These are phyloP conservation scores for Zingel zingel DNA, from an alignment of 2,113 vertebrate species.

Conservation along the genomic window DNA sequence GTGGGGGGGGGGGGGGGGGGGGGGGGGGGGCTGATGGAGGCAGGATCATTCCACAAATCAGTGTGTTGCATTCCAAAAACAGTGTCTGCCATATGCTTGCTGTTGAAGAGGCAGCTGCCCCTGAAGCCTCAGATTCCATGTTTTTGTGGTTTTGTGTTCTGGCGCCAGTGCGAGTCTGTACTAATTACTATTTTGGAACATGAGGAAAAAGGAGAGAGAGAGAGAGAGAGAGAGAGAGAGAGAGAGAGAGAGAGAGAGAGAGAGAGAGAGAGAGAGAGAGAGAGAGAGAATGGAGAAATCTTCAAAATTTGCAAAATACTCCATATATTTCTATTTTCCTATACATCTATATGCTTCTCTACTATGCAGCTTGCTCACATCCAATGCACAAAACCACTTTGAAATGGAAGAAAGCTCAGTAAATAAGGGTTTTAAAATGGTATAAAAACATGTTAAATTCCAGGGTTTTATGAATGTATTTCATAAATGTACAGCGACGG, in stretches of 20 bases:
- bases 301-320: not conserved
- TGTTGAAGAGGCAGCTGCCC: constrained; percentile 63
- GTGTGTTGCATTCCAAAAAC: constrained; percentile 53
- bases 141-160: constrained; percentile 59
- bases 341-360: not conserved
- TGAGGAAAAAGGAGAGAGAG: constrained; percentile 6
- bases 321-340: not conserved
- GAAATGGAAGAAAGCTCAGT: not conserved
- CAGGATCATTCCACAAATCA: constrained; percentile 46
- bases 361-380: not conserved
- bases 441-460: not conserved
- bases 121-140: constrained; percentile 51
- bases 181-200: constrained; percentile 69
- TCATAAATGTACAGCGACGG: not conserved
- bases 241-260: not conserved
- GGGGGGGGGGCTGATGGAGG: not conserved
- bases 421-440: not conserved
- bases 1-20: no score
- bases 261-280: not conserved
- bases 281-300: not conserved
- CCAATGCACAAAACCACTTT: not conserved
- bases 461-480: not conserved
- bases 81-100: constrained; percentile 64
- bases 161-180: constrained; percentile 52
- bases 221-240: not conserved